These are phyloP conservation scores for Apis cerana DNA, from an alignment of 1,140 invertebrate species.

Conservation along the genomic window DNA sequence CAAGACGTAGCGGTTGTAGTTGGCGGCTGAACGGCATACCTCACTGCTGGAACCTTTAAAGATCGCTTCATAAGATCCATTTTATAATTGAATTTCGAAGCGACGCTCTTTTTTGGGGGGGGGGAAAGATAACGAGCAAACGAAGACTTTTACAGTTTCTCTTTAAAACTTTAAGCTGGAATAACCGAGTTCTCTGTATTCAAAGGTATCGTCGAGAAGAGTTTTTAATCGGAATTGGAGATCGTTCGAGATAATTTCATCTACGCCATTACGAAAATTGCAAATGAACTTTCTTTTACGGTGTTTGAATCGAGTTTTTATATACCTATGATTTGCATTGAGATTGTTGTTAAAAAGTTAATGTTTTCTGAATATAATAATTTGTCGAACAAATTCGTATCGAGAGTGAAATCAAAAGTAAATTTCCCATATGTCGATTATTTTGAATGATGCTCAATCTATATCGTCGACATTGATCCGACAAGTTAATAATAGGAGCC, in stretches of 20 bases:
- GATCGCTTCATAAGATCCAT: conserved; percentile 42
- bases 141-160: neutral
- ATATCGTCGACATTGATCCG: no score
- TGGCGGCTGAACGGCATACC: conserved; percentile 67
- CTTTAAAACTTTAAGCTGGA: neutral
- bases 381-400: neutral
- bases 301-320: neutral
- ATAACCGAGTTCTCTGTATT: neutral
- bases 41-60: conserved; percentile 69
- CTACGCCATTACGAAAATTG: neutral
- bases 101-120: neutral
- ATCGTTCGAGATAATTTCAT: neutral
- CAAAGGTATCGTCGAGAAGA: neutral
- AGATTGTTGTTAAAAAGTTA: neutral
- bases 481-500: neutral
- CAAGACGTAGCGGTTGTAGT: conserved; percentile 72
- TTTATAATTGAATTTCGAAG: neutral
- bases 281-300: neutral
- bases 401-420: neutral
- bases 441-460: neutral
- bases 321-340: neutral
- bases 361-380: neutral
- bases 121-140: neutral
- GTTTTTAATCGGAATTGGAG: neutral
- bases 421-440: neutral